Conservation (phyloP, 2,797 vertebrate genomes). For the Tangara arthus region DNA sequence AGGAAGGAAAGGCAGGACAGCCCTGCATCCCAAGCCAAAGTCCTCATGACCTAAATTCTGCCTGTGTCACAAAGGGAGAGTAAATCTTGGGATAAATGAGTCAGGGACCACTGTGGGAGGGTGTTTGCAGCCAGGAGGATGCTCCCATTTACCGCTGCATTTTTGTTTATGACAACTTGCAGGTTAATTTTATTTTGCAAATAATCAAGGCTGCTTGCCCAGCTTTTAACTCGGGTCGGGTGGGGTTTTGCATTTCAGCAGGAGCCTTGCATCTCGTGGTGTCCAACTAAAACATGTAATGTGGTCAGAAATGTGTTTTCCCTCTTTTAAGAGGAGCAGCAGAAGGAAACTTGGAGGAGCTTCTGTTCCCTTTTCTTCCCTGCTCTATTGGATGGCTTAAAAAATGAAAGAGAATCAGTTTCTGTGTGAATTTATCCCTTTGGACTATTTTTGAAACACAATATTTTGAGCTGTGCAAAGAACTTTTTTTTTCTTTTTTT, state of each 20-base stretch:
- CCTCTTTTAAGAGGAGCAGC: constrained; percentile 42
- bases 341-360: constrained; percentile 61
- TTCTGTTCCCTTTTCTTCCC: constrained; percentile 12
- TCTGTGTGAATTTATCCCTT: constrained; percentile 29
- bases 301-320: constrained; percentile 66
- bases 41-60: neutral
- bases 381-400: neutral
- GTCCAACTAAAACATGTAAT: constrained; percentile 72
- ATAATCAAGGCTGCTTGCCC: constrained; percentile 19
- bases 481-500: neutral
- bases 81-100: neutral
- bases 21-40: neutral
- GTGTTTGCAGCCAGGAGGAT: neutral
- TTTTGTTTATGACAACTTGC: neutral
- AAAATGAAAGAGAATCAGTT: constrained; percentile 45
- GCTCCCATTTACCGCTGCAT: neutral
- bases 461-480: constrained; percentile 4
- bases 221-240: neutral
- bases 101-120: neutral
- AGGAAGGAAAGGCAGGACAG: neutral
- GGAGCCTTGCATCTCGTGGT: constrained; percentile 4
- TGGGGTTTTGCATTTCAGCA: constrained; percentile 29
- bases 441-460: constrained; percentile 32
- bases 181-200: constrained; percentile 42
- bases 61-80: neutral